Base-by-base conservation (phyloP, 2,888 invertebrate species). In the Agriotes lineatus region DNA sequence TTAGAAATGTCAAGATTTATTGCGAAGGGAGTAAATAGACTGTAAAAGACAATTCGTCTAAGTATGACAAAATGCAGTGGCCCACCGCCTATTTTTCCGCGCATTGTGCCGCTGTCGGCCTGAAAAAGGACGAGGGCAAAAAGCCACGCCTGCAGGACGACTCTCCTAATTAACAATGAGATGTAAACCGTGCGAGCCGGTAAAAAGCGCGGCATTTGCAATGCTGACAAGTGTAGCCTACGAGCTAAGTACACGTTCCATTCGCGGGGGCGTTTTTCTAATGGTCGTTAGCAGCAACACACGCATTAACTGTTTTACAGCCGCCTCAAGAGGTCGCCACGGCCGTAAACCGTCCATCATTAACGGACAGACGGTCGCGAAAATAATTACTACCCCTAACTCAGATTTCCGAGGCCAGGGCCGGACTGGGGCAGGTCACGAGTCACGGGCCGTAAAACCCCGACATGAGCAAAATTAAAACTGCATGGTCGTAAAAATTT, bases 231-330 rank as follows among this genome's bases (percentile, higher is more conserved):
- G 61, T 61, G 37, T 39, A 44, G 20, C 18, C 14, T 25, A 25
- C 25, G 25, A 25, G 25, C 7, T 25, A 42, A 57, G 57, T 57
- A 42, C 56, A 42, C 7, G 7, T 25, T 20, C 20, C 22, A 42
- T 44, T 42, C 58, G 12, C 12, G 7, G 14, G 52, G 65, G 45
- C 35, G 71, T 68, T 68, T 66, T 71, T 68, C 68, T 37, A 61
- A 22, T 25, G 65, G 68, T 71, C 68, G 68, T 70, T 70, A 69
- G 69, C 60, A 52, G 54, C 54, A 65, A 63, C 64, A 72, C 72
- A 68, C 61, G 73, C 73, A 73, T 73, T 73, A 73, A 73, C 70
- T 67, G 70, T 71, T 73, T 73, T 71, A 73, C 70, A 63, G 56
- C 45, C 67, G 16, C 54, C 60, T 45, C 19, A 57, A 37, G 48